A percentile compares a stretch with the other conserved stretches of the same genome.
These are phyloP conservation scores for Petrosia ficiformis DNA, from an alignment of 37 sponge, comb jelly and placozoan species.

Conservation along the genomic window DNA sequence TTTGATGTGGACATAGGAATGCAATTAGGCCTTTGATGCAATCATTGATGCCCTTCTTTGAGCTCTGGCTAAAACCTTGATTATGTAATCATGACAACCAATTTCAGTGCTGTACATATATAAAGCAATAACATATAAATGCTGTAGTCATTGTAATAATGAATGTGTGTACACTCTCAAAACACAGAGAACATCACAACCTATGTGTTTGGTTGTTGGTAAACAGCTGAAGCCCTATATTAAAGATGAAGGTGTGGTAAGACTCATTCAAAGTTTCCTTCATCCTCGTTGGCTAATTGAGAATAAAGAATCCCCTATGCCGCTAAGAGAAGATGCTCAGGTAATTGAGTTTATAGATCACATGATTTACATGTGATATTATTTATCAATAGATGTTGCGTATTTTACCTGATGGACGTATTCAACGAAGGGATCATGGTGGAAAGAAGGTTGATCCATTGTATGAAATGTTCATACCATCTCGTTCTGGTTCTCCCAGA, in stretches of 20 bases:
- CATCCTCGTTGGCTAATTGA: slow-evolving; percentile 33
- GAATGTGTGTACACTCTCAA: neutral
- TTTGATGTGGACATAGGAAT: no score
- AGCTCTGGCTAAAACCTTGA: no score
- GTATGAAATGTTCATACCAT: slow-evolving; percentile 49
- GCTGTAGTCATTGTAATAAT: no score
- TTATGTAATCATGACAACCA: no score
- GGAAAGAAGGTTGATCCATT: slow-evolving; percentile 47
- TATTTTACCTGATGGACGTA: slow-evolving; percentile 19
- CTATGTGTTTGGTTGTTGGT: neutral
- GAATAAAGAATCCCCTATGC: slow-evolving; percentile 34
- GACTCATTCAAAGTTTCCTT: slow-evolving; percentile 61
- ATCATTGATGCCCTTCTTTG: no score
- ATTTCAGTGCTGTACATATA: no score
- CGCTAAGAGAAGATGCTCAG: slow-evolving; percentile 42
- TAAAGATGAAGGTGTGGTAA: slow-evolving; percentile 23
- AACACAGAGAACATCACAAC: neutral
- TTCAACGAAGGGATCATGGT: neutral
- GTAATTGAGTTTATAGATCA: neutral
- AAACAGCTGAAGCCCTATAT: neutral
- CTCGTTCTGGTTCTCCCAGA: neutral
- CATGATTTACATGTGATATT: neutral
- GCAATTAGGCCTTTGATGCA: no score
- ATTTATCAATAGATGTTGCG: slow-evolving; percentile 26
- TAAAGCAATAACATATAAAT: no score